Evolutionary conservation across 92 coral and sea anemone genomes (phyloP).

Genomic region (Metridium senile): DNA sequence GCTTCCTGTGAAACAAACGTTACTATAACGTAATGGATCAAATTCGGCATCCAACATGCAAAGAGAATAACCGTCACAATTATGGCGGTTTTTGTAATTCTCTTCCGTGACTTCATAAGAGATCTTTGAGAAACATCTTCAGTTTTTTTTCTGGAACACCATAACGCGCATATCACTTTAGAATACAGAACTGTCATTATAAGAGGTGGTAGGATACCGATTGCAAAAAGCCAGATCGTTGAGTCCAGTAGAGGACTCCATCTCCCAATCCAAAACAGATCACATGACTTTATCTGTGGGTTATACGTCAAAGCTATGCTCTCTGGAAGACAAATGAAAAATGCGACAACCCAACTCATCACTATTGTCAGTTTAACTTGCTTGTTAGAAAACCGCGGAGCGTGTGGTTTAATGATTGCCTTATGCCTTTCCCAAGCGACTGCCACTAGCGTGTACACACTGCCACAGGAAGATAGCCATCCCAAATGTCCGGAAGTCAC

Average conservation of each 20-base stretch:
- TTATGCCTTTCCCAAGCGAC: slow-evolving; percentile 65
- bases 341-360: slow-evolving; percentile 31
- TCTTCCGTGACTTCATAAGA: slow-evolving; percentile 55
- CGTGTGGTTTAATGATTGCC: slow-evolving; percentile 58
- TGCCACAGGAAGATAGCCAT: slow-evolving; percentile 50
- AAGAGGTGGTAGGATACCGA: slow-evolving; percentile 35
- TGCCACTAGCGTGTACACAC: slow-evolving; percentile 43
- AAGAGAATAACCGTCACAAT: slow-evolving; percentile 45
- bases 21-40: background rate
- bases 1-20: background rate
- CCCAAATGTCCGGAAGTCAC: slow-evolving; percentile 48
- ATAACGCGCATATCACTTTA: slow-evolving; percentile 38
- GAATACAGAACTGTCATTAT: slow-evolving; percentile 46
- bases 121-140: slow-evolving; percentile 49
- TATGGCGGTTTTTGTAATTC: slow-evolving; percentile 52
- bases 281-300: slow-evolving; percentile 29
- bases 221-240: slow-evolving; percentile 39
- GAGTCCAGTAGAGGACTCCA: slow-evolving; percentile 34
- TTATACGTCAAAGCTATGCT: slow-evolving; percentile 20
- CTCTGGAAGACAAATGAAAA: slow-evolving; percentile 35
- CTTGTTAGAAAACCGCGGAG: slow-evolving; percentile 40
- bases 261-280: slow-evolving; percentile 14
- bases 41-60: slow-evolving; percentile 64
- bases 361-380: slow-evolving; percentile 31
- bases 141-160: slow-evolving; percentile 31